Conservation (phyloP, 2,888 invertebrate genomes). For the Nomada ruficornis region DNA sequence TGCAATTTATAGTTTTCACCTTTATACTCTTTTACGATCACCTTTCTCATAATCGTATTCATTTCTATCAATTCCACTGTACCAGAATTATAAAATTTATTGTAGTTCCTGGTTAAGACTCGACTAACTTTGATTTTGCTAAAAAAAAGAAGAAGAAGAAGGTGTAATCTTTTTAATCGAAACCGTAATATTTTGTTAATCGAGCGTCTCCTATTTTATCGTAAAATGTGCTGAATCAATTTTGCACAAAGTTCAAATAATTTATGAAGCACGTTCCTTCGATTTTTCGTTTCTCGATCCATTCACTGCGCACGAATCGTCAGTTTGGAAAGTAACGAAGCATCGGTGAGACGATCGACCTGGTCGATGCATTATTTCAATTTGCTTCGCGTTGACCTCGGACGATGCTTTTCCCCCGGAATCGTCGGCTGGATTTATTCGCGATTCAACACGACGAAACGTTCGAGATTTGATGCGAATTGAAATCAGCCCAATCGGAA, state of each 20-base stretch:
- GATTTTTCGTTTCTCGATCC: neutral
- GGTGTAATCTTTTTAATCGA: too few species aligned
- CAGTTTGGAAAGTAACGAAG: constrained; percentile 57
- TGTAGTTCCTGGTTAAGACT: too few species aligned
- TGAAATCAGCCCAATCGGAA: constrained; percentile 1
- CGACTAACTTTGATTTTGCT: too few species aligned
- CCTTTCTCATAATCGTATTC: too few species aligned
- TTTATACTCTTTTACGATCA: too few species aligned
- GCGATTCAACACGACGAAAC: neutral
- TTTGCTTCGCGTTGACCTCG: constrained; percentile 26
- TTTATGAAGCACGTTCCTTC: neutral
- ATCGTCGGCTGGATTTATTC: constrained; percentile 4
- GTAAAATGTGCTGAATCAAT: neutral
- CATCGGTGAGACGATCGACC: constrained; percentile 39
- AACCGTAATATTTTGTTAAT: too few species aligned
- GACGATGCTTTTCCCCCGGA: constrained; percentile 28
- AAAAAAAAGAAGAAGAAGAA: too few species aligned
- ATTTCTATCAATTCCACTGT: too few species aligned
- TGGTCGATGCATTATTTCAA: constrained; percentile 39
- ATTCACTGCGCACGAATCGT: neutral
- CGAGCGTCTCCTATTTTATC: neutral
- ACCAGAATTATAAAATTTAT: too few species aligned
- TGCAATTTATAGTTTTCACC: too few species aligned
- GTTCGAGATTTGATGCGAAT: constrained; percentile 10
- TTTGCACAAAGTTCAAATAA: neutral